Conservation (phyloP, 1,140 invertebrate species). For the Proctacanthus coquilletti region DNA sequence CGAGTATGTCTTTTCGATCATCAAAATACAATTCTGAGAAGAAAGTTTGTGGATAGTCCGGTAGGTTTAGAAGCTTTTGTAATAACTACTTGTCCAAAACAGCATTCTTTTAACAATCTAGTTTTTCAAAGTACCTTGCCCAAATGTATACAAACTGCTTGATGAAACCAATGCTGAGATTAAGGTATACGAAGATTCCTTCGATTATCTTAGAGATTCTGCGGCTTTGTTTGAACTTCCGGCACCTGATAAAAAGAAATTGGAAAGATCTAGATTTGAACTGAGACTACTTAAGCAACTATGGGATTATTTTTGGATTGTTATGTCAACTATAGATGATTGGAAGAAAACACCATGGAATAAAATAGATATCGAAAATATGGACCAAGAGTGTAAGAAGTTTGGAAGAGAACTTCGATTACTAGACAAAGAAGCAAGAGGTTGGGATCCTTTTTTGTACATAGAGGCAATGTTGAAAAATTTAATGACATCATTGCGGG, state of each 20-base stretch:
- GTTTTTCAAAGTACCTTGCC: slow-evolving; percentile 57
- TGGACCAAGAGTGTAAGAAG: slow-evolving; percentile 89
- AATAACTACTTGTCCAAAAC: no score
- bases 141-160: slow-evolving; percentile 55
- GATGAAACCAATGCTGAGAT: slow-evolving; percentile 59
- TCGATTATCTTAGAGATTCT: slow-evolving; percentile 51
- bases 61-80: no score
- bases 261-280: slow-evolving; percentile 60
- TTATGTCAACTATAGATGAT: slow-evolving; percentile 64
- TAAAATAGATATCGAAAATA: slow-evolving; percentile 81
- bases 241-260: slow-evolving; percentile 62
- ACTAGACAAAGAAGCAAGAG: slow-evolving; percentile 75
- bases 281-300: slow-evolving; percentile 62
- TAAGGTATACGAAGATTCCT: slow-evolving; percentile 48
- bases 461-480: slow-evolving; percentile 67
- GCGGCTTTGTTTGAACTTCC: slow-evolving; percentile 74
- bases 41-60: slow-evolving; percentile 46
- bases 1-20: slow-evolving; percentile 61
- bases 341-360: slow-evolving; percentile 90
- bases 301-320: slow-evolving; percentile 81
- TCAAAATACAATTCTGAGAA: slow-evolving; percentile 56
- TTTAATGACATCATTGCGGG: slow-evolving; percentile 70
- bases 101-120: slow-evolving; percentile 8
- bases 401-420: slow-evolving; percentile 70
- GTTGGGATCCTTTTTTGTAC: slow-evolving; percentile 48